These are phyloP conservation scores for Chouioia cunea DNA, from an alignment of 2,888 invertebrate genomes.

Conservation along the genomic window DNA sequence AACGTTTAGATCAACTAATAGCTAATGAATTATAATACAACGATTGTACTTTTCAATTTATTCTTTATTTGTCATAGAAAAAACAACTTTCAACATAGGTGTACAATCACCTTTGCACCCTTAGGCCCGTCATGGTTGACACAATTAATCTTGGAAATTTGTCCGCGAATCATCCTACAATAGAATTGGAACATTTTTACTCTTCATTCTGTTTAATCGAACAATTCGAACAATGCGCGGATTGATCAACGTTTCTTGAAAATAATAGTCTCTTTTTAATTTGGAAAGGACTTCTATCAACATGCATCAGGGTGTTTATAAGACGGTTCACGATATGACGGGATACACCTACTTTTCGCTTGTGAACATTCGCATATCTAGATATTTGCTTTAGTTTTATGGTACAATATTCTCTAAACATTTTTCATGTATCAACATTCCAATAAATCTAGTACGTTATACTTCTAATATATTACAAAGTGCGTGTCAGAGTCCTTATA, in stretches of 20 bases:
- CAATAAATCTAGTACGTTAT: slow-evolving; percentile 1
- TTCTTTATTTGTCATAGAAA: slow-evolving; percentile 51
- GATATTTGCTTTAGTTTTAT: background rate
- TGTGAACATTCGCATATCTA: background rate
- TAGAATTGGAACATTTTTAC: no score
- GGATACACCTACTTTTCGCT: slow-evolving; percentile 44
- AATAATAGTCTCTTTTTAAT: slow-evolving; percentile 6
- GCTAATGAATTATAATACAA: slow-evolving; percentile 32
- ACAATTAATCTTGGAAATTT: background rate
- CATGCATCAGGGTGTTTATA: slow-evolving; percentile 31
- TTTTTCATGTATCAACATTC: background rate
- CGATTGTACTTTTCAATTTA: slow-evolving; percentile 32
- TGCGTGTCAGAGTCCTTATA: no score
- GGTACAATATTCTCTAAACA: background rate
- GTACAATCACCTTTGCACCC: slow-evolving; percentile 54
- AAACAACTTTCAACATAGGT: slow-evolving; percentile 59
- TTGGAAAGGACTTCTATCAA: slow-evolving; percentile 18
- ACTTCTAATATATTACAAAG: no score
- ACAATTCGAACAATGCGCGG: background rate
- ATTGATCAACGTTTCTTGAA: slow-evolving; percentile 10
- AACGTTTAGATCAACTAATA: slow-evolving; percentile 39
- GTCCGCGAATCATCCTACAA: background rate
- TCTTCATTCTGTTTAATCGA: no score
- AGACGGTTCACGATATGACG: slow-evolving; percentile 46
- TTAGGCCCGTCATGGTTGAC: slow-evolving; percentile 10